phyloP scores from a whole-genome alignment of 2,888 invertebrate species.

The Plemyria rubiginata region DNA sequence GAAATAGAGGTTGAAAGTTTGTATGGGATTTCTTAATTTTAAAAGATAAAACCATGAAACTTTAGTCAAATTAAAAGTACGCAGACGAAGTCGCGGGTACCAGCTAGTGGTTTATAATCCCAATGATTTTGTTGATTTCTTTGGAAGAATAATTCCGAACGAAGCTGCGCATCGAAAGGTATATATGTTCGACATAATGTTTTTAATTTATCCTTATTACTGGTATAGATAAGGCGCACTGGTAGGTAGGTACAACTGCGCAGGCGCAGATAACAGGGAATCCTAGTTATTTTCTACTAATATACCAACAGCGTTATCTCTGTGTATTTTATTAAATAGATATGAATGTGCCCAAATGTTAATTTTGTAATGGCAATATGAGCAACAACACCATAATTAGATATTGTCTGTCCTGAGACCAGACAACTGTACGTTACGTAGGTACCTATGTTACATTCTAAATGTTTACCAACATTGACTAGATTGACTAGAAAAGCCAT shows the following conservation, averaged over 20 bases:
- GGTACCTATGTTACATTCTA: too few relatives aligned
- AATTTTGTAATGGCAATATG: constrained; percentile 2
- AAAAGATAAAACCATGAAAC: too few relatives aligned
- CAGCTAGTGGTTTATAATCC: too few relatives aligned
- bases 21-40: too few relatives aligned
- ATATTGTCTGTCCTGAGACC: not conserved
- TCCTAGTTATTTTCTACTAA: constrained; percentile 15
- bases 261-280: constrained; percentile 18
- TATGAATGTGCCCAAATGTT: constrained; percentile 12
- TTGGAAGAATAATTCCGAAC: not conserved
- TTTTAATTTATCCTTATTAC: constrained; percentile 6
- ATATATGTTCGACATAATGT: constrained; percentile 15
- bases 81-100: too few relatives aligned
- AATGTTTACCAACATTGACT: too few relatives aligned
- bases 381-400: not conserved
- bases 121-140: too few relatives aligned
- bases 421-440: too few relatives aligned
- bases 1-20: too few relatives aligned
- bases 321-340: constrained; percentile 15
- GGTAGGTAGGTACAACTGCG: constrained; percentile 8
- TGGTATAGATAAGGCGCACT: constrained; percentile 15
- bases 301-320: constrained; percentile 14
- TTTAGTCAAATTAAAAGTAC: too few relatives aligned
- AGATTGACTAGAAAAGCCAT: too few relatives aligned
- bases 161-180: constrained; percentile 1